Evolutionary conservation across 2,888 invertebrate species (phyloP), one percentile per base, ranked within the genome.

Genomic region (Tetrapedia diversipes): DNA sequence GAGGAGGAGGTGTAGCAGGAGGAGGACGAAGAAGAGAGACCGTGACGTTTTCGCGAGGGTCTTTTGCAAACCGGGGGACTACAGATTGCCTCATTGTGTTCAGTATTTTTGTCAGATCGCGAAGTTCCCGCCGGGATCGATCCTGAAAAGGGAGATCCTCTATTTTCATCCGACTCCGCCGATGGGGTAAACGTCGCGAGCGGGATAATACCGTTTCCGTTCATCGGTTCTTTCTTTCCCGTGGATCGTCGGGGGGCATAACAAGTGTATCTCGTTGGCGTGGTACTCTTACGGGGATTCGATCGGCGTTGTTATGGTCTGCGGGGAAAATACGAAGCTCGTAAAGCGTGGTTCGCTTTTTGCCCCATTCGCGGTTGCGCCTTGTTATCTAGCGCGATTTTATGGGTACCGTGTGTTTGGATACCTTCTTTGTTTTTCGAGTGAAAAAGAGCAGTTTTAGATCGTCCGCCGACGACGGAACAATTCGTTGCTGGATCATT

Each of bases 401-500:
- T n/a, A 29, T 57, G 14, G 71, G 37, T 59, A 10, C 29, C n/a
- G n/a, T 8, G 16, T 4, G 49, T 19, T 56, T 57, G 43, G 49
- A 29, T 63, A 29, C 34, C 24, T 24, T 29, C 10, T 22, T 16
- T 1, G 10, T 1, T 1, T 7, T 43, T 1, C 22, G 1, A 16
- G 27, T 37, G 37, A 39, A 53, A 53, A 74, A 37, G 39, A 61
- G 39, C 43, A 14, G 37, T 10, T 41, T 11, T 10, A 16, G 10
- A 19, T 22, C n/a, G 24, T 34, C 64, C 19, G 27, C n/a, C 7
- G 8, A 24, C 29, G 65, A 65, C 51, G 51, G 51, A 19, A 61
- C 57, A 34, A 79, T 79, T 77, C 69, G 53, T 64, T 66, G 49
- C 22, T 32, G 51, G 41, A 72, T n/a, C n/a, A n/a, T 76, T 73